These are phyloP conservation scores for Arctia plantaginis DNA, from an alignment of 2,888 invertebrate genomes.

Conservation along the genomic window DNA sequence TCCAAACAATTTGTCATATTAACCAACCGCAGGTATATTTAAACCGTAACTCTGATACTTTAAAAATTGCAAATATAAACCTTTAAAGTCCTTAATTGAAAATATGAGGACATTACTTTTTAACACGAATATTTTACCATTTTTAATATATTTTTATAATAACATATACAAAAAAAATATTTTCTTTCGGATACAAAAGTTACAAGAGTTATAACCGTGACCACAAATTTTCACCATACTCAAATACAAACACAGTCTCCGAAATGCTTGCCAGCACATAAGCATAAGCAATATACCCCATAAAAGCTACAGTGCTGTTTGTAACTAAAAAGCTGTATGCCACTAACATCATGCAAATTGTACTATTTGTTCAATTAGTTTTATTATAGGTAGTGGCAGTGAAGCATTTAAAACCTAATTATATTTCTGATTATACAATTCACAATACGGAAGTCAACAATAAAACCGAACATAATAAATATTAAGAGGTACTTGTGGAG, in stretches of 20 bases:
- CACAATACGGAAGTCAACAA: not conserved
- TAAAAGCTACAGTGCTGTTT: slow-evolving; percentile 1
- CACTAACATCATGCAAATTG: not conserved
- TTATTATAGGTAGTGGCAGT: not conserved
- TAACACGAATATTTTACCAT: not conserved
- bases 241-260: not conserved
- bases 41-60: not conserved
- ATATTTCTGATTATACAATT: not conserved
- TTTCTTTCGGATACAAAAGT: not conserved
- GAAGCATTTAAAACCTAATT: not conserved
- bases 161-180: not conserved
- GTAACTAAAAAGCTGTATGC: not conserved
- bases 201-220: not conserved
- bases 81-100: not conserved
- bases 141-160: not conserved
- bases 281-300: not conserved
- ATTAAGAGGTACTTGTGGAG: slow-evolving; percentile 14
- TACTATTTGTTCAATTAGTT: not conserved
- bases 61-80: not conserved
- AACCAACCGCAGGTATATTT: not conserved
- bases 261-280: not conserved
- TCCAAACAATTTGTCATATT: too few species aligned
- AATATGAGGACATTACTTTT: not conserved
- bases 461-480: slow-evolving; percentile 1
- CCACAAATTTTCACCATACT: not conserved